A percentile compares a stretch with the other conserved stretches of the same genome.
Evolutionary conservation across 2,888 invertebrate genomes (phyloP).

Genomic region (Sesia bembeciformis): DNA sequence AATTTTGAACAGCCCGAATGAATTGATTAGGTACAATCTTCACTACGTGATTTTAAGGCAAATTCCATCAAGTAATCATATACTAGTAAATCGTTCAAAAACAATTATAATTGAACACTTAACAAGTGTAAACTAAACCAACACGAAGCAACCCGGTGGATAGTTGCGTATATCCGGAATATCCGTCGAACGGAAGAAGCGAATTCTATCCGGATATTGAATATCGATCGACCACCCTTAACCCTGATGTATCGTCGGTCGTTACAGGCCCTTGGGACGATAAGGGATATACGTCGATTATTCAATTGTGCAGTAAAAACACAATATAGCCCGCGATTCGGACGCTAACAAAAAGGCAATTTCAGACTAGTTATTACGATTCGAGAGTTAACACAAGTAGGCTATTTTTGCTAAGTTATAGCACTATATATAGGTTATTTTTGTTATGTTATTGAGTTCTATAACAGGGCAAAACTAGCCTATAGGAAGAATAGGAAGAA

Average conservation of each 20-base stretch:
- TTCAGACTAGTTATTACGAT: background rate
- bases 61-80: no score
- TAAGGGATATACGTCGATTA: constrained; percentile 54
- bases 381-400: no score
- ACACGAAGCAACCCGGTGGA: constrained; percentile 29
- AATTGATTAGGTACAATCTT: no score
- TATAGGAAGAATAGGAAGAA: no score
- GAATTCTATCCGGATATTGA: constrained; percentile 71
- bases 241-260: constrained; percentile 62
- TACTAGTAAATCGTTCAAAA: no score
- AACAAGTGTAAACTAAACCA: constrained; percentile 8
- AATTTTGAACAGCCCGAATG: no score
- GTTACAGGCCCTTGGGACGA: constrained; percentile 48
- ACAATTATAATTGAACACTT: background rate
- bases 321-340: constrained; percentile 8
- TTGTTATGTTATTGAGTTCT: no score
- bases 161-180: constrained; percentile 38
- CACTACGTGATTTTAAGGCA: no score
- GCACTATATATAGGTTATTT: no score
- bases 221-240: constrained; percentile 71
- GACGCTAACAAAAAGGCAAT: background rate
- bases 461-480: no score
- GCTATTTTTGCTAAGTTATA: no score
- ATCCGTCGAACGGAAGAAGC: constrained; percentile 64
- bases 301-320: constrained; percentile 42